These are phyloP conservation scores for Eptatretus burgeri DNA, from an alignment of 2,113 vertebrate species.

Conservation along the genomic window DNA sequence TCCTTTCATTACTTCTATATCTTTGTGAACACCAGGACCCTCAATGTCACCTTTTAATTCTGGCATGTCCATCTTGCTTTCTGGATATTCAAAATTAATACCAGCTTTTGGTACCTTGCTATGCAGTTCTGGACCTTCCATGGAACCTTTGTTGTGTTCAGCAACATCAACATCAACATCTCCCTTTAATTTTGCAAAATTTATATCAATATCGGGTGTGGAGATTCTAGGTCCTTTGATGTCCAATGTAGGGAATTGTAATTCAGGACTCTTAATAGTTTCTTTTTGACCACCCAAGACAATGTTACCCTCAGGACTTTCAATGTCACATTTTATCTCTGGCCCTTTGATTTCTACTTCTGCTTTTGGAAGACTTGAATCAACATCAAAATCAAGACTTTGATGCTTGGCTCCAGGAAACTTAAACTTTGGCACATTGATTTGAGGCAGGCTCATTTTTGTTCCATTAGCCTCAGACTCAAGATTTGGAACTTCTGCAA, in stretches of 20 bases:
- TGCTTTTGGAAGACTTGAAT: not conserved
- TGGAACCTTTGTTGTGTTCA: conserved; percentile 12
- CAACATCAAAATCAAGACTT: not conserved
- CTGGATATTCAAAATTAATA: no score
- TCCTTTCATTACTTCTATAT: no score
- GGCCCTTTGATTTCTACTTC: conserved; percentile 14
- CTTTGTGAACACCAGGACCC: not conserved
- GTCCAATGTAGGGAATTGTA: conserved; percentile 19
- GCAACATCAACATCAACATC: conserved; percentile 17
- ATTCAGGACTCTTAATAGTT: conserved; percentile 10
- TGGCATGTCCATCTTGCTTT: not conserved
- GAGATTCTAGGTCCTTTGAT: conserved; percentile 16
- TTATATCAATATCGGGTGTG: conserved; percentile 13
- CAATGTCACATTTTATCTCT: conserved; percentile 18
- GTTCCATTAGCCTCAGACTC: conserved; percentile 7
- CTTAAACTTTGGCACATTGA: conserved; percentile 13
- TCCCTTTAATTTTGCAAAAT: conserved; percentile 21
- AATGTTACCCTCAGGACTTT: conserved; percentile 14
- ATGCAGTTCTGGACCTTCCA: not conserved
- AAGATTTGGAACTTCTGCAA: conserved; percentile 9
- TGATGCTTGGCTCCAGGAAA: not conserved
- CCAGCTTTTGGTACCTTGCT: no score
- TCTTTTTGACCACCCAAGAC: conserved; percentile 1
- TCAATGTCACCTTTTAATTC: conserved; percentile 3
- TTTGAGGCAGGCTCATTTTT: conserved; percentile 15